phyloP scores from a whole-genome alignment of 2,888 invertebrate species.

The Pyralis farinalis region DNA sequence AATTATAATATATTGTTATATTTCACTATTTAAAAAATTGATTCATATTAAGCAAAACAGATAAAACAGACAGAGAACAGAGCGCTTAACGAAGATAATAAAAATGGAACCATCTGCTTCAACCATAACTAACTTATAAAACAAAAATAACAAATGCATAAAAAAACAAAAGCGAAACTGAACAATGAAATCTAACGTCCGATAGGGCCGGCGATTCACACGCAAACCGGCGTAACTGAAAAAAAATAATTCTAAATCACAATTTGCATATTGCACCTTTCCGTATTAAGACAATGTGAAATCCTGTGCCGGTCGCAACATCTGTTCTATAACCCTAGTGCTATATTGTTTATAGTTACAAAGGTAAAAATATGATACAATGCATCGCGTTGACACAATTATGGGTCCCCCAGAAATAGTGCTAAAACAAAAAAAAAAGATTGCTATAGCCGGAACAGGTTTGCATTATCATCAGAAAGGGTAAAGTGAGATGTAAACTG shows the following conservation, averaged over 20 bases:
- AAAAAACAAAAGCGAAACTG: conserved; percentile 47
- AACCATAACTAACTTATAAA: conserved; percentile 31
- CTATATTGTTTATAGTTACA: conserved; percentile 58
- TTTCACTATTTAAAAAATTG: too few species aligned
- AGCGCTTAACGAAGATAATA: too few species aligned
- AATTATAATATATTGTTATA: too few species aligned
- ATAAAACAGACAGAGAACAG: too few species aligned
- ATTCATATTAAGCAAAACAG: too few species aligned
- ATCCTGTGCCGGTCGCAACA: conserved; percentile 43
- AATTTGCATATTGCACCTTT: conserved; percentile 64
- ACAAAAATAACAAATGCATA: conserved; percentile 49
- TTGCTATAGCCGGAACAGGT: conserved; percentile 67
- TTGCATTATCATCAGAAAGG: conserved; percentile 73
- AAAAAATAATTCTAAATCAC: conserved; percentile 66
- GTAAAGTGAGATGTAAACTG: conserved; percentile 70
- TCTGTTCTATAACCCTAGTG: conserved; percentile 56
- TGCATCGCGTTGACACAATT: conserved; percentile 71
- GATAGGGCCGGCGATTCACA: conserved; percentile 70
- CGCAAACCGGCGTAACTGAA: conserved; percentile 38
- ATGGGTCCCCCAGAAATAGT: conserved; percentile 44
- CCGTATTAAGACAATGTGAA: conserved; percentile 65
- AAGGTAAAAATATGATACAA: conserved; percentile 49
- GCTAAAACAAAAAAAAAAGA: conserved; percentile 76
- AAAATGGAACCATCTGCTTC: conserved; percentile 32
- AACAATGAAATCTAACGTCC: conserved; percentile 52